Conservation (phyloP, 1,140 invertebrate species). For the Archegozetes longisetosus region DNA sequence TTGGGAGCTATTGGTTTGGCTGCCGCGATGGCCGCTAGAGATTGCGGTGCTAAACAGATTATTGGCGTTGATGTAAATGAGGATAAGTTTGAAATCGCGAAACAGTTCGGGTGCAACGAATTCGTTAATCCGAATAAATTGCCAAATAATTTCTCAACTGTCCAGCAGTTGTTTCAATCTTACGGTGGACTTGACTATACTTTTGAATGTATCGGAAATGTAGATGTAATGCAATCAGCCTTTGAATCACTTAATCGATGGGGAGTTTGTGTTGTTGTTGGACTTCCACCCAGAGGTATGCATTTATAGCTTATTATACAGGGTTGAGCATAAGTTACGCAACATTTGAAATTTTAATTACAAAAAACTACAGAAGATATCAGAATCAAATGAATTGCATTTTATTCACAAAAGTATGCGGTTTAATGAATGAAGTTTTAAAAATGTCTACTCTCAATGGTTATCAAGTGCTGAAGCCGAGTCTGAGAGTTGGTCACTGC, state of each 20-base stretch:
- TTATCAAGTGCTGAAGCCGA: too few species aligned
- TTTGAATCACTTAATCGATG: constrained; percentile 84
- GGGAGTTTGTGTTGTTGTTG: constrained; percentile 90
- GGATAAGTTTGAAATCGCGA: constrained; percentile 67
- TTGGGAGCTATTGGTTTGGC: constrained; percentile 89
- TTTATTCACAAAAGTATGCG: too few species aligned
- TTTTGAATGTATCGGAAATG: constrained; percentile 97
- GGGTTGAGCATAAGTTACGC: too few species aligned
- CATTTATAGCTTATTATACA: neutral
- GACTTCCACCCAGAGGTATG: constrained; percentile 27
- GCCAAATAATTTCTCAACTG: constrained; percentile 38
- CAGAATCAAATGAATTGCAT: too few species aligned
- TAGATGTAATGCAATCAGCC: constrained; percentile 83
- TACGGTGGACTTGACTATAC: constrained; percentile 86
- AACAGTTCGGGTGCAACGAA: constrained; percentile 75
- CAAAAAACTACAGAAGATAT: too few species aligned
- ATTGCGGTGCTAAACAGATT: constrained; percentile 71
- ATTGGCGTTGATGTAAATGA: constrained; percentile 88
- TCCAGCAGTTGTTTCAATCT: constrained; percentile 78
- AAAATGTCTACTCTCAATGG: too few species aligned
- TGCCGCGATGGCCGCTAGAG: constrained; percentile 72
- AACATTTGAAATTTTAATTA: too few species aligned
- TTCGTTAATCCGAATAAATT: constrained; percentile 68
- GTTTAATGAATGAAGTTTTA: too few species aligned
- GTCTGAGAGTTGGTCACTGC: too few species aligned